Base-by-base conservation (phyloP, 1,140 invertebrate genomes). In the Drosophila azteca region DNA sequence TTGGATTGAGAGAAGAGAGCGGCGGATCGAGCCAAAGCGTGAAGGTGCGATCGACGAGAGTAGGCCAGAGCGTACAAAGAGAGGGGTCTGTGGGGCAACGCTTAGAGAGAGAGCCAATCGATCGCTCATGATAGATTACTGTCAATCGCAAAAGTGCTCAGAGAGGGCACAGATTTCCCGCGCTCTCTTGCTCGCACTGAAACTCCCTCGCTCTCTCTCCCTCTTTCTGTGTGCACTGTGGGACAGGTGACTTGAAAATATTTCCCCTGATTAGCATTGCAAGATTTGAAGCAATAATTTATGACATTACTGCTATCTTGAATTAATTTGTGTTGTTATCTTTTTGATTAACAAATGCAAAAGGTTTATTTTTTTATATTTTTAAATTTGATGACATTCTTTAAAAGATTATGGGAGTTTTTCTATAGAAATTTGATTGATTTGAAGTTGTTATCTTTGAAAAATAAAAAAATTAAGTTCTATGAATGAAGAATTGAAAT, bases 51-150 rank as follows among this genome's bases (percentile, higher is more conserved):
- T 39, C 35, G 11, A 11, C 11, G 11, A 39, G 35, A 39, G 35
- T 39, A 13, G 35, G 35, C 35, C 35, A 13, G 4, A 39, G 5
- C 35, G 35, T 5, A 26, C 4, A 26, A 26, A 39, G 11, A 35
- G 31, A 39, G 11, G 24, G 24, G 24, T 3, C 24, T 26, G 24
- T 26, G 24, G 5, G 11, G 35, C 35, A 39, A 39, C 11, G 35
- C 35, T 39, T 39, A 11, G 35, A 39, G 35, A 22, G 22, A 39
- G 20, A 71, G 61, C 79, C 72, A 77, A 80, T 77, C 60, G 80
- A 60, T 69, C 62, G 52, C 46, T 57, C 43, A 60, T 77, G 64
- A 76, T 76, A 73, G 55, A 77, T 77, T 62, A 67, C 55, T 35
- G 35, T 45, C 72, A 20, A 13, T 17, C 17, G 41, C 11, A n/a